Evolutionary conservation across 2,113 vertebrate species (phyloP), one percentile per base, ranked within the genome.

Genomic region (Oplegnathus fasciatus): DNA sequence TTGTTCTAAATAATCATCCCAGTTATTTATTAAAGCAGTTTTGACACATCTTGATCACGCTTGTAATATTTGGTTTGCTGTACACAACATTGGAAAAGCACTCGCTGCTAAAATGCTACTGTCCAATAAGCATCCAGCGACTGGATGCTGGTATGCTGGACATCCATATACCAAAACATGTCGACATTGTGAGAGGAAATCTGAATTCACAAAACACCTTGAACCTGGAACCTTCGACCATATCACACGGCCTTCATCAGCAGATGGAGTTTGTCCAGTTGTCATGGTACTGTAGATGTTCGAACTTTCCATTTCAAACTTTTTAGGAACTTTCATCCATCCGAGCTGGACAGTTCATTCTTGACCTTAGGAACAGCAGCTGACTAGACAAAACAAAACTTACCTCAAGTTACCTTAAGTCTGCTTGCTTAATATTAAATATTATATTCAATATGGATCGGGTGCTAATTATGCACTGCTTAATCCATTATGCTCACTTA

Each of bases 1-100:
- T 96, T 96, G 88, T 89, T 91, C 78, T 72, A 87, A 89, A 88
- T 86, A 93, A 92, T 92, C 93, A 93, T 93, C 93, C 95, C 93
- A 95, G 95, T 96, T 97, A 97, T 98, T 97, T 97, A 97, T 98
- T 97, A 97, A 97, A 97, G 94, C 86, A 75, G 85, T 92, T 92
- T 92, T 91, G 79, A 91, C 87, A 91, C 86, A 78, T 86, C 80
- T 67, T 79, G 52, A 86, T 85, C 30, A 13, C 2, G 55, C 50
- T 77, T 82, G 80, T 88, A 86, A 68, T 86, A 82, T 79, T 87
- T 94, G 86, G 89, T 83, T 80, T 89, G 22, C 52, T 78, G 62
- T 52, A 65, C 58, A 75, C 62, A 22, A 52, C 57, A 44, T 2
- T 64, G 44, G 30, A 20, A 70, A 75, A 54, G 50, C n/a, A n/a